These are phyloP conservation scores for Eupeodes luniger DNA, from an alignment of 2,888 invertebrate species.

Conservation along the genomic window DNA sequence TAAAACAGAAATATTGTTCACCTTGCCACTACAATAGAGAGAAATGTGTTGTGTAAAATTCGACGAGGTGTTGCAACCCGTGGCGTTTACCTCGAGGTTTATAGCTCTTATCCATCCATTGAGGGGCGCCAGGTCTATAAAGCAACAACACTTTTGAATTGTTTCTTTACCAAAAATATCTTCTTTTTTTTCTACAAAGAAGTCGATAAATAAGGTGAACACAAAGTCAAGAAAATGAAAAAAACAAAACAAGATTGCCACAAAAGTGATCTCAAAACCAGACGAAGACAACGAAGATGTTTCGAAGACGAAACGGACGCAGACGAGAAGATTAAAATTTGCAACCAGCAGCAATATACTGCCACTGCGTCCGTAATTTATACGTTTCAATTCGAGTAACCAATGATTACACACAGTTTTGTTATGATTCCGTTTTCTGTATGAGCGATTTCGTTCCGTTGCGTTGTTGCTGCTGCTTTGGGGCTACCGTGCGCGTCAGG, in stretches of 20 bases:
- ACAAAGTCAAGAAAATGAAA: constrained; percentile 14
- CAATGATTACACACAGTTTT: constrained; percentile 35
- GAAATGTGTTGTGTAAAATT: constrained; percentile 37
- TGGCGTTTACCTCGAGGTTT: constrained; percentile 17
- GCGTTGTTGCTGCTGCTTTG: neutral
- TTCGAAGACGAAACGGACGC: neutral
- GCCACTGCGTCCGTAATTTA: constrained; percentile 30
- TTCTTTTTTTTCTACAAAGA: constrained; percentile 21
- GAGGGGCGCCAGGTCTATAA: constrained; percentile 54
- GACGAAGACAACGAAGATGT: constrained; percentile 3
- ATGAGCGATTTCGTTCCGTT: neutral
- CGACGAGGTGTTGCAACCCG: constrained; percentile 47
- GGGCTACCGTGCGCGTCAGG: constrained; percentile 15
- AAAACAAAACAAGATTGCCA: neutral
- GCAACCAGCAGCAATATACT: constrained; percentile 51
- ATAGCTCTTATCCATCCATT: constrained; percentile 24
- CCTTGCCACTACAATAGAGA: constrained; percentile 48
- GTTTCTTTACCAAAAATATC: constrained; percentile 24
- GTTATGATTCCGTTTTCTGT: constrained; percentile 38
- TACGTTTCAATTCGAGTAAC: constrained; percentile 32
- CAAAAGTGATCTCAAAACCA: constrained; percentile 57
- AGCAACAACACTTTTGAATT: neutral
- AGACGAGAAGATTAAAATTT: constrained; percentile 51
- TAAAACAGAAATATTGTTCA: constrained; percentile 54
- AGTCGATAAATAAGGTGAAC: constrained; percentile 12